These are phyloP conservation scores for Siniperca obscura DNA, from an alignment of 2,797 vertebrate genomes.

Conservation along the genomic window DNA sequence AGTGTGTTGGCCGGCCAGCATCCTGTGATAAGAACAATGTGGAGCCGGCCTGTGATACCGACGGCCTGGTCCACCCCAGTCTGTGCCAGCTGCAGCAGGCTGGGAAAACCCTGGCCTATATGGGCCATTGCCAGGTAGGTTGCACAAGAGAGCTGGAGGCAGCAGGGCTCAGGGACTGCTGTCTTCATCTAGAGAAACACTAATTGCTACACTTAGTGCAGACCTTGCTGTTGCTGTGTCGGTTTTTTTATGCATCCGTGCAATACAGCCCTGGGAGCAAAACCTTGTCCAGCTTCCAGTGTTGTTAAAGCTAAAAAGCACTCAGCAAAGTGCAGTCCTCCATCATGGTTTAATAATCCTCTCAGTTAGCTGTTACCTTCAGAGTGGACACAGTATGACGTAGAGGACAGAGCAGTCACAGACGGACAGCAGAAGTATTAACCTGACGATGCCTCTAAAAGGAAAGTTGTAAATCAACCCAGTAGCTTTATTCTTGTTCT, in stretches of 20 bases:
- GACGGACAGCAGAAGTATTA: neutral
- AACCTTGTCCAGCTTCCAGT: neutral
- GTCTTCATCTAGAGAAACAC: neutral
- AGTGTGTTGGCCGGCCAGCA: constrained; percentile 89
- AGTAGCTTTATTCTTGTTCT: neutral
- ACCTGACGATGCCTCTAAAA: neutral
- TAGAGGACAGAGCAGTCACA: neutral
- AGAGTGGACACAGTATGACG: neutral
- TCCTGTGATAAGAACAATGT: constrained; percentile 87
- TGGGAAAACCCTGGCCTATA: constrained; percentile 92
- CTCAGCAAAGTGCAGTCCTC: neutral
- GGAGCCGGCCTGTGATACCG: constrained; percentile 93
- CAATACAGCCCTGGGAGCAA: neutral
- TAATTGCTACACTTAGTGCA: neutral
- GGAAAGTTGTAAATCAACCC: neutral
- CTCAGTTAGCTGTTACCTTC: neutral
- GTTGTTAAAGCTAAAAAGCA: neutral
- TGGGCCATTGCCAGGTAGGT: constrained; percentile 94
- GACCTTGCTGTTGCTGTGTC: neutral
- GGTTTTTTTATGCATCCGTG: neutral
- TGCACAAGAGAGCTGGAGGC: neutral
- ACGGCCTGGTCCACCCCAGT: constrained; percentile 89
- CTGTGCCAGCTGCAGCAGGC: constrained; percentile 92
- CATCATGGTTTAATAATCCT: neutral
- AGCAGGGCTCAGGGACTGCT: neutral